Evolutionary conservation across 2,113 vertebrate genomes (phyloP), one percentile per base, ranked within the genome.

Genomic region (Pachycephala philippinensis): DNA sequence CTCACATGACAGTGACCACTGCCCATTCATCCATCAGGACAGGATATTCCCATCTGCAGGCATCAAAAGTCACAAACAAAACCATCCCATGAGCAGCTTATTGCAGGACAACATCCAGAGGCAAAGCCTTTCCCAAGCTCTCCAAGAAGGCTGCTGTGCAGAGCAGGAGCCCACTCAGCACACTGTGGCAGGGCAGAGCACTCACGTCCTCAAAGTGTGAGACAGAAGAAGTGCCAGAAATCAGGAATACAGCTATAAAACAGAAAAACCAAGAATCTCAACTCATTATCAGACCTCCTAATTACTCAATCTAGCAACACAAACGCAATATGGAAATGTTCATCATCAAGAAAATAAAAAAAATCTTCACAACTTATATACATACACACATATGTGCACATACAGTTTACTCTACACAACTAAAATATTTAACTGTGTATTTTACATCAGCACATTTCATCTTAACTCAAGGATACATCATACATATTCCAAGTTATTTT

Each of bases 121-220:
- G 39, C 37, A 85, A 72, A 72, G 66, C 52, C 56, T 11, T 63
- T 77, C 45, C 23, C 45, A 42, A 30, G 39, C 27, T 52, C 35
- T 40, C 31, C 1, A 0, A 50, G 42, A n/a, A 85, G 26, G 23
- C 1, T 66, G 16, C 12, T 82, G 54, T 39, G 56, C 30, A 75
- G 33, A 75, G 16, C 30, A 77, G 31, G 16, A 70, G 30, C 17
- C n/a, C 0, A 0, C 47, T 66, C 39, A n/a, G 27, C 33, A 26
- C 10, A 3, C 11, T 18, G 8, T 22, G 57, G 59, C 53, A 68
- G 16, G 27, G 40, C 30, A 80, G 20, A 72, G 69, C 13, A 28
- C 18, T 42, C 7, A 37, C 3, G 12, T 37, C 16, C 56, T 70
- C 54, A 37, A 42, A 12, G 27, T 65, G 11, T 3, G 4, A 75